Percentiles rank a stretch among this genome's conserved stretches.
phyloP scores from a whole-genome alignment of 2,797 vertebrate genomes.

The Dipus sagitta region DNA sequence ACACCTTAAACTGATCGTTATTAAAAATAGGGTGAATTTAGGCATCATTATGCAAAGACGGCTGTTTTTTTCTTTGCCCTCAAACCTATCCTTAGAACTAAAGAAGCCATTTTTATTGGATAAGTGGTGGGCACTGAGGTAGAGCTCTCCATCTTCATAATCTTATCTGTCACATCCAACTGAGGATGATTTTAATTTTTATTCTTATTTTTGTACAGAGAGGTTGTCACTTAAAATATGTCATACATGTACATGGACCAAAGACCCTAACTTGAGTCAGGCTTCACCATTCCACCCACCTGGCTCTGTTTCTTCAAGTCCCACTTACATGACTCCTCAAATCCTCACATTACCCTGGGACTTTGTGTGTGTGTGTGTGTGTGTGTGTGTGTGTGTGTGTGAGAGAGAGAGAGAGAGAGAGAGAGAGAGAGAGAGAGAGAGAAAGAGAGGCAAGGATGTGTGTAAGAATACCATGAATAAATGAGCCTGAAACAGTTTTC shows the following conservation, averaged over 20 bases:
- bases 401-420: too few species aligned
- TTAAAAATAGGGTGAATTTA: neutral
- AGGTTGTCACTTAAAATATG: neutral
- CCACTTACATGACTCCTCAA: neutral
- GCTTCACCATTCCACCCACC: neutral
- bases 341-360: neutral
- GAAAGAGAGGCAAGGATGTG: too few species aligned
- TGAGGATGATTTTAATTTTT: slow-evolving; percentile 8
- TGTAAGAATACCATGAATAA: neutral
- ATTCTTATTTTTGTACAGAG: neutral
- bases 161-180: neutral
- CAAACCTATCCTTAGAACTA: neutral
- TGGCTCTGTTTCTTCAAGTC: neutral
- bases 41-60: neutral
- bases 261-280: neutral
- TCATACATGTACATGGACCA: neutral
- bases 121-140: neutral
- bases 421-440: too few species aligned
- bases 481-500: neutral
- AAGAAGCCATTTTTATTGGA: neutral
- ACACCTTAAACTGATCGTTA: neutral
- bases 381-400: neutral
- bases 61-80: neutral
- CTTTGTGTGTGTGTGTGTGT: neutral
- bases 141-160: neutral